A percentile compares a stretch with the other conserved stretches of the same genome.
phyloP scores from a whole-genome alignment of 2,113 vertebrate genomes.

The Pterocles burchelli region DNA sequence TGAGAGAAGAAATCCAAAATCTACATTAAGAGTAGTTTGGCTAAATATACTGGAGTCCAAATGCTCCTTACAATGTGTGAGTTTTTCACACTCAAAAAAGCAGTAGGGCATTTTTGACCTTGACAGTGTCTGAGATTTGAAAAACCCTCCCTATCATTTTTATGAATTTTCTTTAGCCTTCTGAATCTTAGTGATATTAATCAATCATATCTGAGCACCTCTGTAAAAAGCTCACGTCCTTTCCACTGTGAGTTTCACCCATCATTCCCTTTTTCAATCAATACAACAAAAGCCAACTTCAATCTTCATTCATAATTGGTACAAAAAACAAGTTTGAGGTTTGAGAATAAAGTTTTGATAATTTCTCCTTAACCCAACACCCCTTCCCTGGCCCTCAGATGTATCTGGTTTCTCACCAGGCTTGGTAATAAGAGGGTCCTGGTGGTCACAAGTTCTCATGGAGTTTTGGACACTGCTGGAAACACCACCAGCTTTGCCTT shows the following conservation, averaged over 20 bases:
- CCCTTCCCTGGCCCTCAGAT: neutral
- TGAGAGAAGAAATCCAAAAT: neutral
- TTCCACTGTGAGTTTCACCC: neutral
- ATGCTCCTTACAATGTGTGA: neutral
- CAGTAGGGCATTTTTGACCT: neutral
- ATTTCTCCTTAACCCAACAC: neutral
- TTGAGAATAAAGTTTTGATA: neutral
- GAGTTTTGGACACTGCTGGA: neutral
- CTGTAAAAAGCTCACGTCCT: neutral
- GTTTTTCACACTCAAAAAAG: neutral
- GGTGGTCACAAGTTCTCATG: neutral
- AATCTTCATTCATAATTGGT: neutral
- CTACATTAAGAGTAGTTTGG: neutral
- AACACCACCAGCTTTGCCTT: neutral
- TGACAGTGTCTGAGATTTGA: neutral
- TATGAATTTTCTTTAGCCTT: slow-evolving; percentile 25
- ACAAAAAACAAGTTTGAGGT: neutral
- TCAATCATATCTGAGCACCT: neutral
- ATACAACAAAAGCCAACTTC: slow-evolving; percentile 10
- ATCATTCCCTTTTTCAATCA: neutral
- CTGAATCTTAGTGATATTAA: neutral
- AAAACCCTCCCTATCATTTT: neutral
- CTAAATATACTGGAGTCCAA: neutral
- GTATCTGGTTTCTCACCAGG: neutral
- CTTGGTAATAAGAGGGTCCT: neutral